These are phyloP conservation scores for Tinea semifulvella DNA, from an alignment of 2,888 invertebrate genomes.

Conservation along the genomic window DNA sequence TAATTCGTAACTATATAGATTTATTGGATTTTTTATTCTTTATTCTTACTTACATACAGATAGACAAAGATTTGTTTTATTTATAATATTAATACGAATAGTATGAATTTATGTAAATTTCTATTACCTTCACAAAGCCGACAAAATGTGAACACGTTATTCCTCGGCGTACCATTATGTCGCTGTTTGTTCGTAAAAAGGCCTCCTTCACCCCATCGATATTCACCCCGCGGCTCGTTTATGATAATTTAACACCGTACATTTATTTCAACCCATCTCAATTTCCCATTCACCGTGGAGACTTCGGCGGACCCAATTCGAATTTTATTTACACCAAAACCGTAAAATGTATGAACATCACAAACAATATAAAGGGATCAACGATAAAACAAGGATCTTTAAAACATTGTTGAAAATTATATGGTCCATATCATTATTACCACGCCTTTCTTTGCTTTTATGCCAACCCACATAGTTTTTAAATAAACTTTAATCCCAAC, in stretches of 20 bases:
- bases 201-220: conserved; percentile 1
- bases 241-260: conserved; percentile 7
- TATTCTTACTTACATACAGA: no score
- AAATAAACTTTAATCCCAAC: no score
- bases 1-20: no score
- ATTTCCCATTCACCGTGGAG: neutral
- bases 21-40: no score
- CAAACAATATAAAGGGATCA: no score
- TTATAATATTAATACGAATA: no score
- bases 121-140: neutral
- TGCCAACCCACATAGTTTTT: no score
- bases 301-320: neutral
- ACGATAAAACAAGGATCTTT: no score
- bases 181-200: conserved; percentile 1
- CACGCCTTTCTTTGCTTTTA: no score
- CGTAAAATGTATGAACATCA: neutral
- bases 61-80: no score
- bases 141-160: conserved; percentile 1
- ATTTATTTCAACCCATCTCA: conserved; percentile 10
- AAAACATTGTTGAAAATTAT: no score
- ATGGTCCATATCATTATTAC: no score
- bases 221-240: conserved; percentile 7
- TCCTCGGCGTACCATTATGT: conserved; percentile 1
- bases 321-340: conserved; percentile 2
- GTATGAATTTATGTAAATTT: neutral